Percentiles rank a stretch among this genome's conserved stretches.
Conservation (phyloP, 2,888 invertebrate genomes). For the Myopa tessellatipennis region DNA sequence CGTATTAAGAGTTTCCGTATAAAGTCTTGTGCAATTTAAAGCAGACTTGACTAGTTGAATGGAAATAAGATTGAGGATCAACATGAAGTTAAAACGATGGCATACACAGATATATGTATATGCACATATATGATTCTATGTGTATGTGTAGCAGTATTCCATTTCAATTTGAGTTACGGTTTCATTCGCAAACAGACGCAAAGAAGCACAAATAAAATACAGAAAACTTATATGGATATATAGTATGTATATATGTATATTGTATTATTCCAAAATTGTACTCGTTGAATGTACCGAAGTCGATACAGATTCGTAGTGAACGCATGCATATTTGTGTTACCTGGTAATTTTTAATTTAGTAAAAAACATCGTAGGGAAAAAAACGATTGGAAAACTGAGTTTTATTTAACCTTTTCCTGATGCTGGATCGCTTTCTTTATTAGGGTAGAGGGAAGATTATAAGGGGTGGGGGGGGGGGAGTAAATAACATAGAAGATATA, state of each 20-base stretch:
- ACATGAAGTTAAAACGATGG: too few relatives aligned
- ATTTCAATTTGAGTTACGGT: slow-evolving; percentile 27
- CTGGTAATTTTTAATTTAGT: slow-evolving; percentile 31
- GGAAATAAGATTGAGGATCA: too few relatives aligned
- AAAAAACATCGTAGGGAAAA: slow-evolving; percentile 21
- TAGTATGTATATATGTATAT: not conserved
- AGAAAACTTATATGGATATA: not conserved
- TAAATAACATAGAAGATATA: too few relatives aligned
- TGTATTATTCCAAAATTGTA: slow-evolving; percentile 25
- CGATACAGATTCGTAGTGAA: slow-evolving; percentile 28
- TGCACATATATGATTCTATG: too few relatives aligned
- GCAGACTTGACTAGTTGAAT: too few relatives aligned
- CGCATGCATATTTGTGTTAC: slow-evolving; percentile 18
- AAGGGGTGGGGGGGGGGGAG: too few relatives aligned
- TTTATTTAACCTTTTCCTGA: not conserved
- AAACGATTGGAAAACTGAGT: slow-evolving; percentile 17
- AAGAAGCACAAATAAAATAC: slow-evolving; percentile 10
- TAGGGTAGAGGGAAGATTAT: too few relatives aligned
- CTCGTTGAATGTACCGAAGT: slow-evolving; percentile 21
- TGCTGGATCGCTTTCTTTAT: too few relatives aligned
- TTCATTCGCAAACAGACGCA: slow-evolving; percentile 22
- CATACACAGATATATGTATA: too few relatives aligned
- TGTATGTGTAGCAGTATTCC: not conserved
- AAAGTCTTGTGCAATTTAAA: too few relatives aligned
- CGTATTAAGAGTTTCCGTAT: too few relatives aligned